Percentiles rank a stretch among this genome's conserved stretches.
These are phyloP conservation scores for Spinus pinus DNA, from an alignment of 2,797 vertebrate species.

Conservation along the genomic window DNA sequence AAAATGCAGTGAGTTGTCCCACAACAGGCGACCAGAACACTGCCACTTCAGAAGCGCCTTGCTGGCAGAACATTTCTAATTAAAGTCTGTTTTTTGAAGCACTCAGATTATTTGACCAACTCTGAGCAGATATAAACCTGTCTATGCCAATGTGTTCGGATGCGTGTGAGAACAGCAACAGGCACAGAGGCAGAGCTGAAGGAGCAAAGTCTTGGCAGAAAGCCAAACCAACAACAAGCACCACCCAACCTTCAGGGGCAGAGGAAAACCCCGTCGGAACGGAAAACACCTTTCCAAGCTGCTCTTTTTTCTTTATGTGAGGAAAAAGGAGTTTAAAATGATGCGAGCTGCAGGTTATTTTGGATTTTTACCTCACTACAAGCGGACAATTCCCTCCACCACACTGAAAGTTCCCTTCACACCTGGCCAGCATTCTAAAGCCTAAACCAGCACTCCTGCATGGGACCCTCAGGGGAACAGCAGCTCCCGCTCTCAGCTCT, in stretches of 20 bases:
- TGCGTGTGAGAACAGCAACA: fast-evolving
- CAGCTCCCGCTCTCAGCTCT: not conserved
- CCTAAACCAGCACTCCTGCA: not conserved
- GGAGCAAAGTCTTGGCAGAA: not conserved
- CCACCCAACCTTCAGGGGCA: not conserved
- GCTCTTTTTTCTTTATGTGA: not conserved
- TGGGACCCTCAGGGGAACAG: fast-evolving
- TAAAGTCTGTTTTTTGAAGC: not conserved
- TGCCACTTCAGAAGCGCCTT: not conserved
- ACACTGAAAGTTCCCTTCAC: not conserved
- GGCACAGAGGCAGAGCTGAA: not conserved
- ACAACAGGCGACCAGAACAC: fast-evolving
- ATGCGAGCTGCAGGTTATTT: fast-evolving
- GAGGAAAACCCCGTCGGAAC: not conserved
- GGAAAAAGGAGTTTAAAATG: not conserved
- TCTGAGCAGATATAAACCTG: fast-evolving
- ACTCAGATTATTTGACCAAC: not conserved
- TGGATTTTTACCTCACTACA: fast-evolving
- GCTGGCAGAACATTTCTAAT: fast-evolving
- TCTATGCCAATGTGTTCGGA: fast-evolving
- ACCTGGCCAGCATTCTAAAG: not conserved
- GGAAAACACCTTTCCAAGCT: not conserved
- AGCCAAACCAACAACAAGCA: not conserved
- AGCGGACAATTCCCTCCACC: fast-evolving
- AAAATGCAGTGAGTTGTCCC: fast-evolving